phyloP scores from a whole-genome alignment of 2,113 vertebrate genomes.

The Myiozetetes cayanensis region DNA sequence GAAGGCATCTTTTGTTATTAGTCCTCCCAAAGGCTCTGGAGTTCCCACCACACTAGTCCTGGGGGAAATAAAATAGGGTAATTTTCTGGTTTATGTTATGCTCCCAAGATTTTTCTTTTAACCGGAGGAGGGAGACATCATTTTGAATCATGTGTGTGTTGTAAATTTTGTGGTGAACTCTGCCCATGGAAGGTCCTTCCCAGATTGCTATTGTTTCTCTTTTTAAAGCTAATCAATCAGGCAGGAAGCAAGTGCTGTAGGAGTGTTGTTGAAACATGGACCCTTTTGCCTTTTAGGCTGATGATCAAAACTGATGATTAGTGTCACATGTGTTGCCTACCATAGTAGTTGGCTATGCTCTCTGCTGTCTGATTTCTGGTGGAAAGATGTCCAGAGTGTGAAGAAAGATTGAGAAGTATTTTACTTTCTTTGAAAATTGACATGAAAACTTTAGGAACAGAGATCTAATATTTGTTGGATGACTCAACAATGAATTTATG shows the following conservation, averaged over 20 bases:
- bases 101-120: background rate
- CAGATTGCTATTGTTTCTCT: background rate
- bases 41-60: background rate
- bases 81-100: background rate
- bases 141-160: background rate
- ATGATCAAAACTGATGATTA: background rate
- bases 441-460: background rate
- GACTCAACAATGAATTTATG: background rate
- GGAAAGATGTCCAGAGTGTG: background rate
- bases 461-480: background rate
- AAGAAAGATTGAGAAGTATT: background rate
- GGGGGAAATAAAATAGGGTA: background rate
- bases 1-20: background rate
- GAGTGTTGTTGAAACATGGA: background rate
- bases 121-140: background rate
- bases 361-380: background rate
- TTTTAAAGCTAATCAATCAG: background rate
- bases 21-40: background rate
- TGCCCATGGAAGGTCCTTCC: background rate
- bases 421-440: background rate
- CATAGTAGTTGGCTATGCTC: background rate
- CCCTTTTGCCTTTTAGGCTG: background rate
- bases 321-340: background rate
- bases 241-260: background rate
- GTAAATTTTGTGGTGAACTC: background rate